Evolutionary conservation across 2,113 vertebrate genomes (phyloP).

Genomic region (Pluvianellus socialis): DNA sequence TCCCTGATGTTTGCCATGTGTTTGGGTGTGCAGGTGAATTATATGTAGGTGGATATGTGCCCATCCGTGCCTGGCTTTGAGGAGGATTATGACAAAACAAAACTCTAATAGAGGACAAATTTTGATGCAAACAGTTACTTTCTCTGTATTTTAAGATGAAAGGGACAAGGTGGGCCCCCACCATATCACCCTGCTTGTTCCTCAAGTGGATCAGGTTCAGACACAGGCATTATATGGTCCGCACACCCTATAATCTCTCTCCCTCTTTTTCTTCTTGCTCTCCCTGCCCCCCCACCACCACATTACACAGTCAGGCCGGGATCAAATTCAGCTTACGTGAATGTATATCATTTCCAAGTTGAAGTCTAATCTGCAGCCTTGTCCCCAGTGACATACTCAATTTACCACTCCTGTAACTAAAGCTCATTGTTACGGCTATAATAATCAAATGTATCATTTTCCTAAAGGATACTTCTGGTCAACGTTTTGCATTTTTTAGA

Average conservation of each 20-base stretch:
- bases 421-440: slow-evolving; percentile 33
- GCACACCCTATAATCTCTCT: neutral
- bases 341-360: slow-evolving; percentile 51
- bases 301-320: slow-evolving; percentile 14
- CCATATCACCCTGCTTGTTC: neutral
- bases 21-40: neutral
- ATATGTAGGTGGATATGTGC: neutral
- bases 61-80: neutral
- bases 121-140: neutral
- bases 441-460: slow-evolving; percentile 63
- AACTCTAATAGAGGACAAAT: neutral
- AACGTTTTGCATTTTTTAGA: slow-evolving; percentile 13
- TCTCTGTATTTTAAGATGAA: neutral
- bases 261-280: neutral
- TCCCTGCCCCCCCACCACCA: too few species aligned
- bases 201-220: slow-evolving; percentile 35
- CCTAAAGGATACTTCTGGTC: slow-evolving; percentile 42
- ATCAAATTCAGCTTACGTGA: slow-evolving; percentile 38
- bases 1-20: neutral
- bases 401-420: slow-evolving; percentile 61
- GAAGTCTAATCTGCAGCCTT: slow-evolving; percentile 10
- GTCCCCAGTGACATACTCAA: slow-evolving; percentile 44
- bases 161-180: neutral
- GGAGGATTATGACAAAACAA: neutral
- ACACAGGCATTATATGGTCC: neutral